These are phyloP conservation scores for Drosophila mimica DNA, from an alignment of 2,888 invertebrate species.

Conservation along the genomic window DNA sequence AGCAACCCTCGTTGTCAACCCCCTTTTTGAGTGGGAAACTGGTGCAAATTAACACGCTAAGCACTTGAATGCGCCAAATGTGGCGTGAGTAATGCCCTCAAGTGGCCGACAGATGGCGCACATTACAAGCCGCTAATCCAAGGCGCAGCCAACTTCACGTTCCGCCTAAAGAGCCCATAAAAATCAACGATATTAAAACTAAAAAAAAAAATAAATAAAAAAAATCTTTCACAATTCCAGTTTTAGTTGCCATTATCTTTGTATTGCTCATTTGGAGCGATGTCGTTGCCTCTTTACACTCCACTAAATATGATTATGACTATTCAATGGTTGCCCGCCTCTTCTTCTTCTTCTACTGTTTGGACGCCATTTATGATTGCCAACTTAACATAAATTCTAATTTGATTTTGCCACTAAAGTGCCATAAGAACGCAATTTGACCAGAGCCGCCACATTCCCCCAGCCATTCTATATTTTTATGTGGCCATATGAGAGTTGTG, in stretches of 20 bases:
- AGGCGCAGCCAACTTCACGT: conserved; percentile 15
- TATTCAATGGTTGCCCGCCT: conserved; percentile 44
- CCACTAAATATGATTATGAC: conserved; percentile 48
- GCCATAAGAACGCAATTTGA: conserved; percentile 77
- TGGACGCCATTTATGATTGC: conserved; percentile 77
- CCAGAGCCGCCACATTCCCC: conserved; percentile 11
- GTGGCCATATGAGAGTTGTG: conserved; percentile 12
- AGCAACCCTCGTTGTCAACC: conserved; percentile 25
- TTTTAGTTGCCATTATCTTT: conserved; percentile 37
- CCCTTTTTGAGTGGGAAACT: conserved; percentile 50
- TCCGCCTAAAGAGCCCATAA: conserved; percentile 32
- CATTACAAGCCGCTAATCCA: conserved; percentile 74
- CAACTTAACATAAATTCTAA: conserved; percentile 83
- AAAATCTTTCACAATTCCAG: conserved; percentile 41
- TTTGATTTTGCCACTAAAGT: conserved; percentile 83
- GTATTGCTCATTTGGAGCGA: conserved; percentile 12
- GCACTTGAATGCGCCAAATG: conserved; percentile 83
- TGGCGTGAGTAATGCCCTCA: conserved; percentile 83
- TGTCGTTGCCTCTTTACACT: not conserved
- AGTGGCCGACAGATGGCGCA: conserved; percentile 75
- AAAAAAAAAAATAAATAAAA: conserved; percentile 19
- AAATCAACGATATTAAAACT: conserved; percentile 62
- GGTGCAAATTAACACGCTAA: conserved; percentile 84
- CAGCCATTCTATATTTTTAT: conserved; percentile 15
- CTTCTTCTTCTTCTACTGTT: not conserved